phyloP scores from a whole-genome alignment of 2,888 invertebrate genomes.

The Troides aeacus region DNA sequence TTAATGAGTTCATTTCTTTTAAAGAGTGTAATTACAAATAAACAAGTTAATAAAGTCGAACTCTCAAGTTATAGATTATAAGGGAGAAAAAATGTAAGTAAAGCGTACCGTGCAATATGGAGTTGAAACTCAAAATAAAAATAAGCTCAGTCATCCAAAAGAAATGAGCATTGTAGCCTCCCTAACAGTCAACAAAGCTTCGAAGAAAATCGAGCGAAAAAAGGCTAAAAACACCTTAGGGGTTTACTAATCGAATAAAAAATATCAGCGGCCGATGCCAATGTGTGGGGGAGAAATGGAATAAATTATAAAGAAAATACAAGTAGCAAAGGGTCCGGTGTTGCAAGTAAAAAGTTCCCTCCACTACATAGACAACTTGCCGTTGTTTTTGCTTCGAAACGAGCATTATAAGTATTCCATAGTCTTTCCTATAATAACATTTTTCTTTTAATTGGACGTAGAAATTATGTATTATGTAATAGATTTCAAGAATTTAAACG shows the following conservation, averaged over 20 bases:
- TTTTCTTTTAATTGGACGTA: neutral
- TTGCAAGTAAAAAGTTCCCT: constrained; percentile 70
- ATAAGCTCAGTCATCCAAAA: constrained; percentile 76
- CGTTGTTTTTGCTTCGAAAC: constrained; percentile 43
- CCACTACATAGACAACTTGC: constrained; percentile 52
- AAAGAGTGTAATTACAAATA: neutral
- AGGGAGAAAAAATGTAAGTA: constrained; percentile 28
- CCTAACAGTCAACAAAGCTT: constrained; percentile 79
- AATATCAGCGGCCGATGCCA: constrained; percentile 81
- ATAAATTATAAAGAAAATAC: constrained; percentile 80
- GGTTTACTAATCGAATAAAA: constrained; percentile 82
- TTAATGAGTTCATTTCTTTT: neutral
- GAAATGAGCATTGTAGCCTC: constrained; percentile 77
- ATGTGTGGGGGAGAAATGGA: constrained; percentile 77
- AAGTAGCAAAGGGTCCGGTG: constrained; percentile 73
- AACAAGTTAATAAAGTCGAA: constrained; percentile 6
- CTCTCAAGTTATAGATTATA: neutral
- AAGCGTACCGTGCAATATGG: constrained; percentile 34
- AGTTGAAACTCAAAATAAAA: constrained; percentile 54
- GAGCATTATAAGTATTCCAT: constrained; percentile 1
- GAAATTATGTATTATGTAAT: no score
- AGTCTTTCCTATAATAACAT: neutral
- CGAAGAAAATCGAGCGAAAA: constrained; percentile 81
- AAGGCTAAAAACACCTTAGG: constrained; percentile 82
- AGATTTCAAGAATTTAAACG: neutral